phyloP scores from a whole-genome alignment of 2,113 vertebrate species.

The pig (Sus scrofa) region DNA sequence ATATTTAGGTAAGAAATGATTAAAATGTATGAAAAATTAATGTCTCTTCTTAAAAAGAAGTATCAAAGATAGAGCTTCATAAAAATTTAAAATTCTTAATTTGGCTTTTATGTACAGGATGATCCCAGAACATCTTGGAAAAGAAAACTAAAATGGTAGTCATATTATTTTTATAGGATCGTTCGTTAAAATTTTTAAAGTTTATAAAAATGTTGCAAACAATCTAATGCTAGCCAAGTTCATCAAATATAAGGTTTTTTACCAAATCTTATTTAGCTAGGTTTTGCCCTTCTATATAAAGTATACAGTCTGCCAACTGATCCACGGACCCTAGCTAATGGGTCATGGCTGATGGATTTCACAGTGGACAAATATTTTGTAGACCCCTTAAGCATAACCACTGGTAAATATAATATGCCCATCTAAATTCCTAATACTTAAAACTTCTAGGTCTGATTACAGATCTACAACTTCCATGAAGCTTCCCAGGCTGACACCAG shows the following conservation, averaged over 20 bases:
- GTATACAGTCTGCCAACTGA: neutral
- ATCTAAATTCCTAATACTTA: neutral
- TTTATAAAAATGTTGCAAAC: neutral
- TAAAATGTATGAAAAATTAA: constrained; percentile 55
- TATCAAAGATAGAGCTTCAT: constrained; percentile 15
- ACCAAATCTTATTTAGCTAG: neutral
- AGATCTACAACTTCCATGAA: neutral
- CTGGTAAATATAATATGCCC: neutral
- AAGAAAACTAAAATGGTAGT: neutral
- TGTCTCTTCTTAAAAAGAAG: neutral
- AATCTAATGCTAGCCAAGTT: neutral
- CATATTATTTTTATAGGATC: neutral
- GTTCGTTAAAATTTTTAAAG: constrained; percentile 1
- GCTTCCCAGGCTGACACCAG: neutral
- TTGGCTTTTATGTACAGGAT: neutral
- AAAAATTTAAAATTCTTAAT: constrained; percentile 37
- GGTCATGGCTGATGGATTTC: neutral
- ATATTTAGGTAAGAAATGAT: constrained; percentile 14
- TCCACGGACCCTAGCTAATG: neutral
- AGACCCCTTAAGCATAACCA: neutral
- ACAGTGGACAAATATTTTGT: neutral
- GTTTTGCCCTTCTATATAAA: neutral
- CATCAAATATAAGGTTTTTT: neutral
- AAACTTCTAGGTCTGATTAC: neutral
- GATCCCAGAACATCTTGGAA: neutral